Evolutionary conservation across 2,113 vertebrate species (phyloP), one percentile per base, ranked within the genome.

Genomic region (Cygnus atratus): DNA sequence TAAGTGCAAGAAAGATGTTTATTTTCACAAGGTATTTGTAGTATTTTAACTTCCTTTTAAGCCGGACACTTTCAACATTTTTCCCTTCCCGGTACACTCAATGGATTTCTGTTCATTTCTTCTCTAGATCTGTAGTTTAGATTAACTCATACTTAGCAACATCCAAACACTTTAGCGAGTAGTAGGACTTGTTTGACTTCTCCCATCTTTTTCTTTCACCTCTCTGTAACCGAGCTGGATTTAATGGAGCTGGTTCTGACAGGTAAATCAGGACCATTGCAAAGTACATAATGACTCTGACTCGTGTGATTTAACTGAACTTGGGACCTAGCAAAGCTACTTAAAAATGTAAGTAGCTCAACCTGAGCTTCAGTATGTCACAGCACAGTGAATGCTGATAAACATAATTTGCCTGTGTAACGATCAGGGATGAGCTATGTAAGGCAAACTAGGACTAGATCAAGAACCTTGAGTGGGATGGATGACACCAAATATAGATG

Each of bases 361-460:
- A 63, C 84, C 52, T 74, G 88, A 88, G 44, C 75, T 93, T 83
- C 67, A 37, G 59, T 67, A 3, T 86, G 50, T 77, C 83, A 71
- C 61, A 84, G 50, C 18, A 55, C 22, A 58, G 0, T 0, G n/a
- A 57, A 50, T 33, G 63, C 59, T 90, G 61, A 92, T 88, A 90
- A 82, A 43, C 29, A 25, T 80, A 77, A 92, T 95, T 94, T 95
- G 86, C 94, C 79, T 93, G 41, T 50, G 21, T 93, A 92, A 96
- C 75, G 50, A 29, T 74, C 65, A 70, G 63, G 26, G 59, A 29
- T 88, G 46, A 68, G 39, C 39, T 79, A 35, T 85, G 48, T 90
- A 80, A 92, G 66, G 72, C 83, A 92, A 95, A 92, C 50, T 59
- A 22, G 68, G 94, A 31, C 92, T 58, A 44, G 55, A 50, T 86